These are phyloP conservation scores for Globodera ellingtonae DNA, from an alignment of 1,140 invertebrate genomes.

Conservation along the genomic window DNA sequence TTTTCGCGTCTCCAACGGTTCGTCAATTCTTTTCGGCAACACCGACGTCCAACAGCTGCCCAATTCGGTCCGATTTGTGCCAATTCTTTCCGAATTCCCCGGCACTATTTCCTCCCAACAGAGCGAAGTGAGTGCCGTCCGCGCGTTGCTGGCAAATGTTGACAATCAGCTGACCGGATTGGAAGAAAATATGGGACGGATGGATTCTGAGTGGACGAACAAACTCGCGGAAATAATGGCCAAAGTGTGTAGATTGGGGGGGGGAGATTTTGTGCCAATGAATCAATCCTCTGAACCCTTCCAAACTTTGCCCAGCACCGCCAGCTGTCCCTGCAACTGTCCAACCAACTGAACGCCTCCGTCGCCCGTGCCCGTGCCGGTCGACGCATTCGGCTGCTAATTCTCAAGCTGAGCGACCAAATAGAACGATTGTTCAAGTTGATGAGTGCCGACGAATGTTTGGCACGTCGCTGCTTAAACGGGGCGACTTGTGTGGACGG, in stretches of 20 bases:
- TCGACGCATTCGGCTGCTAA: constrained; percentile 40
- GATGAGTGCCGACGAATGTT: constrained; percentile 52
- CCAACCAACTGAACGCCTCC: constrained; percentile 22
- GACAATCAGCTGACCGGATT: constrained; percentile 8
- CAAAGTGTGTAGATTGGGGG: neutral
- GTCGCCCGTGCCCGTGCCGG: constrained; percentile 28
- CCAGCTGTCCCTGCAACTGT: constrained; percentile 5
- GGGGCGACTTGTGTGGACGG: constrained; percentile 69
- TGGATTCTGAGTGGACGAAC: neutral
- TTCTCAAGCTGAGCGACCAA: constrained; percentile 40
- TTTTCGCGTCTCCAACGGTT: constrained; percentile 44
- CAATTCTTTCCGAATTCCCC: neutral
- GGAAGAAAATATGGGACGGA: neutral
- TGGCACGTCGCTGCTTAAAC: constrained; percentile 73
- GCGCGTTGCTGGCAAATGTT: neutral
- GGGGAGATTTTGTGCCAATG: neutral
- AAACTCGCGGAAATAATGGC: neutral
- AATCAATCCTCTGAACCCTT: neutral
- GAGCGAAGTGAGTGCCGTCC: constrained; percentile 7
- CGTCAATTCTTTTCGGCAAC: constrained; percentile 52
- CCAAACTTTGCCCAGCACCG: neutral
- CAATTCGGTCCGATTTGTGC: constrained; percentile 39
- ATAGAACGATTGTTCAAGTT: constrained; percentile 49
- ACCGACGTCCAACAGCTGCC: constrained; percentile 53
- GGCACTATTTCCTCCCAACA: neutral